Evolutionary conservation across 23 tunicate species (phyloP), one percentile per base, ranked within the genome.

Genomic region (Halocynthia roretzi): DNA sequence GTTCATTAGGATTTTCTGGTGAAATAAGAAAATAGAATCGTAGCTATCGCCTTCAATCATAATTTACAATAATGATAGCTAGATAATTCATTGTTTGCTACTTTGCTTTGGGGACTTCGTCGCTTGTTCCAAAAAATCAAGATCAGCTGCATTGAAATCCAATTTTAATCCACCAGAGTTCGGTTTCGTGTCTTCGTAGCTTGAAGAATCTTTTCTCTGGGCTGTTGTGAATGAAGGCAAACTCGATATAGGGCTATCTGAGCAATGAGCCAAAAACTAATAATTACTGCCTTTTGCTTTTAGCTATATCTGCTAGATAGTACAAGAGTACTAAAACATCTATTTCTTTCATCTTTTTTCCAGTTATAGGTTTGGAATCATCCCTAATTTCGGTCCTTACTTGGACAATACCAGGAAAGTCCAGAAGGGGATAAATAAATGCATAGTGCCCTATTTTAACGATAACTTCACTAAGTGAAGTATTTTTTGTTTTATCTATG

Each of bases 111-210:
- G 23, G 31, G 52, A n/a, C 10, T 55, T 80, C 19, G 84, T 19
- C 22, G 80, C 75, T 56, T 80, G 81, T 51, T 86, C 91, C 21
- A 86, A 72, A 50, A 86, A 86, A 70, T 86, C 91, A 8, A 86
- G 72, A 70, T 86, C 91, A 67, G 80, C 80, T 15, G 85, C 61
- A 53, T 86, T 71, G 21, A 86, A 60, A 56, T 80, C 71, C 6
- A 86, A 48, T 8, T 52, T 58, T 15, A 71, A 22, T 17, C 56
- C 14, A 5, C 56, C 23, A 81, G 69, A 68, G 51, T 71, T 53
- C 7, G 9, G 15, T 67, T 70, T 18, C 4, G 69, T 51, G 12
- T 54, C 84, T 56, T 81, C 84, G 7, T 81, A 77, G 52, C 76
- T 71, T 0, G 76, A 80, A 17, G 58, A 7, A 64, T 78, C 80